Evolutionary conservation across 2,113 vertebrate species (phyloP), one percentile per base, ranked within the genome.

Genomic region (Grantiella picta): DNA sequence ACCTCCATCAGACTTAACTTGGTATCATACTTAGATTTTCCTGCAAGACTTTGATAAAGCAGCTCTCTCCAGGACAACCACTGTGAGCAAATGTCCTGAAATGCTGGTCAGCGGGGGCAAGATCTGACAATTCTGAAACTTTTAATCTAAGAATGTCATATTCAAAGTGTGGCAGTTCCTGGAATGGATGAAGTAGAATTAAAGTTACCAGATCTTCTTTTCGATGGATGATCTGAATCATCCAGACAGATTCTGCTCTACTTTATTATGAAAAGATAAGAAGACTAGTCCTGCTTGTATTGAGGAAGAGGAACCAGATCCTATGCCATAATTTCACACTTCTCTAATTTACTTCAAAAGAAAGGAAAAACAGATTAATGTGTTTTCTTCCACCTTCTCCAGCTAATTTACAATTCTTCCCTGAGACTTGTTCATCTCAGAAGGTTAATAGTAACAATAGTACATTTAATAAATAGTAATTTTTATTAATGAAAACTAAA

Each of bases 291-390:
- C 42, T 59, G 9, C 40, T 84, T 89, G 16, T 44, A 49, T 75
- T 65, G 85, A 82, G 69, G 56, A 94, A 95, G 84, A 89, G 60
- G 44, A 96, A 94, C 47, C 40, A 73, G 24, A 84, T 87, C 38
- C 31, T 82, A 8, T 82, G 36, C 35, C 33, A 10, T 84, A 40
- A 92, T 77, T 89, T 92, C 77, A 78, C 3, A 5, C 65, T 96
- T 96, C 93, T 69, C 40, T 79, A 91, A 82, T 93, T 95, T 86
- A 38, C 31, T 94, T 92, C 77, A 79, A 91, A 71, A 45, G 68
- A 94, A 90, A 78, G 59, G 65, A 79, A 94, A 94, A 92, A 23
- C 12, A 78, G 28, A 64, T 75, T 33, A 50, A 11, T 52, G 15
- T 27, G 28, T 76, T 82, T 44, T 11, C 17, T 84, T 85, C 25